phyloP scores from a whole-genome alignment of 1,140 invertebrate genomes.

The Drosophila kurseongensis region DNA sequence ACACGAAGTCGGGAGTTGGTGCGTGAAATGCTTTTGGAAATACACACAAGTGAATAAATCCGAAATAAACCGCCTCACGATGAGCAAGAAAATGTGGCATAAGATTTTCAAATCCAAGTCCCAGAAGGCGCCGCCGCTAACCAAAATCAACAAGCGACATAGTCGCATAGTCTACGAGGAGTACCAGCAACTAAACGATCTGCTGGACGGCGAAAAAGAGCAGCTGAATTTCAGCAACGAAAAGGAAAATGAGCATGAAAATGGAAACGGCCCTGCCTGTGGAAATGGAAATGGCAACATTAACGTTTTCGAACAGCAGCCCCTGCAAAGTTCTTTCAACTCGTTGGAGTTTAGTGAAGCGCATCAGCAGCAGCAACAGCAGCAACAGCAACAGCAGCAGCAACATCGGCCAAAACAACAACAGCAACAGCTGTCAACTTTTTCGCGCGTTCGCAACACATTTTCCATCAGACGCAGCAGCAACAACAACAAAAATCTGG shows the following conservation, averaged over 20 bases:
- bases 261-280: conserved; percentile 32
- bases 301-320: conserved; percentile 69
- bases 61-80: conserved; percentile 32
- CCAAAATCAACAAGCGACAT: conserved; percentile 74
- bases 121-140: conserved; percentile 61
- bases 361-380: conserved; percentile 47
- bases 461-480: conserved; percentile 64
- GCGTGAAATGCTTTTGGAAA: conserved; percentile 40
- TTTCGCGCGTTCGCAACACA: conserved; percentile 81
- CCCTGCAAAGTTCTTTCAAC: conserved; percentile 78
- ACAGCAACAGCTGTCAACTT: conserved; percentile 75
- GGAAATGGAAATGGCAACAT: conserved; percentile 40
- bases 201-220: conserved; percentile 54
- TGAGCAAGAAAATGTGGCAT: conserved; percentile 84
- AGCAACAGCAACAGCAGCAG: conserved; percentile 21
- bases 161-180: conserved; percentile 78
- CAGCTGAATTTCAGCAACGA: conserved; percentile 32
- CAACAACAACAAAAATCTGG: conserved; percentile 40
- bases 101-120: conserved; percentile 83
- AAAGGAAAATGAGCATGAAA: conserved; percentile 63
- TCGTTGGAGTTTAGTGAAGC: conserved; percentile 66
- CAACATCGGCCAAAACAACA: conserved; percentile 21
- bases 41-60: conserved; percentile 23
- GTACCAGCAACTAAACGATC: conserved; percentile 73
- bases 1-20: conserved; percentile 1